Conservation (phyloP, 37 sponge, comb jelly and placozoan species). For the Theonella swinhoei region DNA sequence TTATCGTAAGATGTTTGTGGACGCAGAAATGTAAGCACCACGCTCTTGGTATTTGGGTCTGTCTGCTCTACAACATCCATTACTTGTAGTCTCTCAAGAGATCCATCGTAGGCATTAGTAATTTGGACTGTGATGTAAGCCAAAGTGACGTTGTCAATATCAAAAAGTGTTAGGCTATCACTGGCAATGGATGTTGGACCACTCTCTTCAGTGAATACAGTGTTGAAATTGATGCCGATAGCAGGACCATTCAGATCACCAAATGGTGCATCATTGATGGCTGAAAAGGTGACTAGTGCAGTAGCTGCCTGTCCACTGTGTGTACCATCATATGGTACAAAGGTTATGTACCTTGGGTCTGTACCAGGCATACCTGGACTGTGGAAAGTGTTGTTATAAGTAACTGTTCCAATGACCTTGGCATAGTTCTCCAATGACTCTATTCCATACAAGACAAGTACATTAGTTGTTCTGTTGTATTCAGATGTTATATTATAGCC, state of each 20-base stretch:
- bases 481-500: constrained; percentile 29
- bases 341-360: constrained; percentile 66
- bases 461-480: constrained; percentile 40
- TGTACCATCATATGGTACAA: constrained; percentile 79
- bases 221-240: constrained; percentile 16
- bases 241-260: constrained; percentile 72
- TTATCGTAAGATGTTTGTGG: constrained; percentile 23
- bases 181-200: constrained; percentile 48
- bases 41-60: constrained; percentile 1
- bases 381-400: constrained; percentile 72
- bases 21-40: constrained; percentile 17
- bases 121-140: constrained; percentile 55
- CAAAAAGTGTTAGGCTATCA: constrained; percentile 48
- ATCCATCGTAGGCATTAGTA: constrained; percentile 50
- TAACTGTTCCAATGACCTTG: constrained; percentile 55
- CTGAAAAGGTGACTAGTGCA: constrained; percentile 64
- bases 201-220: constrained; percentile 66
- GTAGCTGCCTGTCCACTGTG: constrained; percentile 41
- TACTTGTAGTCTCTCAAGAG: constrained; percentile 56
- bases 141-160: constrained; percentile 73
- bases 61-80: constrained; percentile 29
- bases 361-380: constrained; percentile 83
- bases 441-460: constrained; percentile 50
- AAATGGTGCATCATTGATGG: constrained; percentile 83
- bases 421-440: constrained; percentile 75